Evolutionary conservation across 2,113 vertebrate genomes (phyloP).

Genomic region (cattle (Bos taurus)): ARS-UCD2.0 NC_037331.1:35218001-35218500

Average conservation of each 20-base stretch:
- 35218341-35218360: background rate
- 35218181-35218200: background rate
- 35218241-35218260: background rate
- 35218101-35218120: background rate
- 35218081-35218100: no score
- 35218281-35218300: background rate
- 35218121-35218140: background rate
- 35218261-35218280: background rate
- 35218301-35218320: background rate
- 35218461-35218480: background rate
- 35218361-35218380: background rate
- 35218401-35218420: background rate
- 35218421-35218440: background rate
- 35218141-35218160: background rate
- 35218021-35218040: background rate
- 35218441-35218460: background rate
- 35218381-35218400: background rate
- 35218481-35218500: background rate
- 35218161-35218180: background rate
- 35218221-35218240: background rate
- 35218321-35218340: background rate
- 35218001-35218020: background rate
- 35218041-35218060: background rate
- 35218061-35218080: background rate
- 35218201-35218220: background rate